A percentile compares a stretch with the other conserved stretches of the same genome.
Evolutionary conservation across 2,113 vertebrate genomes (phyloP).

Genomic region (Probosciger aterrimus): DNA sequence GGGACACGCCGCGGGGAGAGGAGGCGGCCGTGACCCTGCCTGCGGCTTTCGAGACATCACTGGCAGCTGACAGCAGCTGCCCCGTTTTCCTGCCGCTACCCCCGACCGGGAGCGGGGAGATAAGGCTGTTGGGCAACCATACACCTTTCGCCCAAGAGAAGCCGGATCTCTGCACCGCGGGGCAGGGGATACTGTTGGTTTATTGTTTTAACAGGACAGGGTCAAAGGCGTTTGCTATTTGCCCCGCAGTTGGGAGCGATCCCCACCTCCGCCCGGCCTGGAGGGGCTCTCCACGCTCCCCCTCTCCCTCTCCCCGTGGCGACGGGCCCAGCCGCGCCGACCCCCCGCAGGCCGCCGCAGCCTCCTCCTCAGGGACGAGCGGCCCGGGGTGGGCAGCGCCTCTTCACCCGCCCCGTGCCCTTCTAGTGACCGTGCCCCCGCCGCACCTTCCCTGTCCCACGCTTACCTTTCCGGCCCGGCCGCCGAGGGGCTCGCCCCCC

Average conservation of each 20-base stretch:
- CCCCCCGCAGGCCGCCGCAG: background rate
- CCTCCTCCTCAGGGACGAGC: background rate
- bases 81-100: background rate
- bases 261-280: background rate
- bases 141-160: background rate
- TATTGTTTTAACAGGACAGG: background rate
- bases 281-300: background rate
- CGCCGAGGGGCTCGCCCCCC: background rate
- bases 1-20: background rate
- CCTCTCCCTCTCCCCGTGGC: background rate
- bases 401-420: background rate
- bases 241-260: background rate
- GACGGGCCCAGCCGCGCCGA: background rate
- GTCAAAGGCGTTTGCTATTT: background rate
- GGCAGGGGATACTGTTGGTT: background rate
- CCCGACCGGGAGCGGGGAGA: background rate
- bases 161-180: background rate
- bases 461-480: conserved; percentile 35
- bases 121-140: background rate
- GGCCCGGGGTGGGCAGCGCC: background rate
- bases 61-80: background rate
- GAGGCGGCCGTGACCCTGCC: background rate
- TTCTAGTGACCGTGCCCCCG: background rate
- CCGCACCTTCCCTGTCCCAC: background rate
- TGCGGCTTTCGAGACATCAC: background rate